Conservation (phyloP, 2,113 vertebrate genomes). For the human (Homo sapiens) region GRCh38 chr17:78579001-78579500, state of each 20-base stretch:
- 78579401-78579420: no score
- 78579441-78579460: no score
- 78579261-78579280: background rate
- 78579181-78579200: background rate
- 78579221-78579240: background rate
- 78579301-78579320: background rate
- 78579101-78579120: background rate
- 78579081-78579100: background rate
- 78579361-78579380: rapidly evolving
- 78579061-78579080: background rate
- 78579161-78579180: background rate
- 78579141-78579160: background rate
- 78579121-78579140: background rate
- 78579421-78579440: background rate
- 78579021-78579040: background rate
- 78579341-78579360: background rate
- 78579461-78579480: no score
- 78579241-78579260: background rate
- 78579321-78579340: background rate
- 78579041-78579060: background rate
- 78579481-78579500: no score
- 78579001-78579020: background rate
- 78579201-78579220: rapidly evolving
- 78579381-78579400: no score
- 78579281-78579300: background rate